Conservation (phyloP, 2,797 vertebrate species). For the Ispidina picta region DNA sequence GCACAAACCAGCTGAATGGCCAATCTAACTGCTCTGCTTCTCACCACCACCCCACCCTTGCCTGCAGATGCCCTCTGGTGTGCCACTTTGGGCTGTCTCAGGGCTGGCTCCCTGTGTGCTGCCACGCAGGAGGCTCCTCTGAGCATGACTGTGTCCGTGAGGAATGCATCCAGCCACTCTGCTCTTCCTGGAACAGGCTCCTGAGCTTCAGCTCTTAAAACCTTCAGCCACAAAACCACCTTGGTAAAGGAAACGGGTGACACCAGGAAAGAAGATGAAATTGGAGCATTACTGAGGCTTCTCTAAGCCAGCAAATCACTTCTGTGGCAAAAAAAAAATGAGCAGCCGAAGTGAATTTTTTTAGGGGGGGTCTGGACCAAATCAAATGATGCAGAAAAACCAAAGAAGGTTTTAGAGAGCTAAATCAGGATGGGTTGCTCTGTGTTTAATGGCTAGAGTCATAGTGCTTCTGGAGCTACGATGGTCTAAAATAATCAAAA, state of each 20-base stretch:
- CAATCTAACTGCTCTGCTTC: not conserved
- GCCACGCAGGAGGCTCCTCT: not conserved
- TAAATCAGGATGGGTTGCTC: not conserved
- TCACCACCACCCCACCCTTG: not conserved
- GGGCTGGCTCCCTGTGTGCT: not conserved
- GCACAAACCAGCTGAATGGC: not conserved
- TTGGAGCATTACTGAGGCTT: rapidly evolving
- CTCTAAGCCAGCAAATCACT: not conserved
- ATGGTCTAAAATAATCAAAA: not conserved
- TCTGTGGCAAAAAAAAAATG: not conserved
- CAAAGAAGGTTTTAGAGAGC: not conserved
- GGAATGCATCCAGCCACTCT: not conserved
- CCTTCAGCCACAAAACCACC: not conserved
- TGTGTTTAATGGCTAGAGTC: not conserved
- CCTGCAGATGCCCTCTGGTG: rapidly evolving
- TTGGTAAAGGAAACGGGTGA: not conserved
- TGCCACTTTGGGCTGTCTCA: not conserved
- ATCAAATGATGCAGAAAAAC: not conserved
- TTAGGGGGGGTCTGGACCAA: not conserved
- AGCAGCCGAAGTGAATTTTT: not conserved
- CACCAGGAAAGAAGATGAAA: not conserved
- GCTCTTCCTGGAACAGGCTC: not conserved
- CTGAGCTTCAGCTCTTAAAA: not conserved
- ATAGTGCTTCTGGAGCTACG: not conserved
- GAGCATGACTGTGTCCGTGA: not conserved